These are phyloP conservation scores for Nomada fucata DNA, from an alignment of 2,888 invertebrate genomes.

Conservation along the genomic window DNA sequence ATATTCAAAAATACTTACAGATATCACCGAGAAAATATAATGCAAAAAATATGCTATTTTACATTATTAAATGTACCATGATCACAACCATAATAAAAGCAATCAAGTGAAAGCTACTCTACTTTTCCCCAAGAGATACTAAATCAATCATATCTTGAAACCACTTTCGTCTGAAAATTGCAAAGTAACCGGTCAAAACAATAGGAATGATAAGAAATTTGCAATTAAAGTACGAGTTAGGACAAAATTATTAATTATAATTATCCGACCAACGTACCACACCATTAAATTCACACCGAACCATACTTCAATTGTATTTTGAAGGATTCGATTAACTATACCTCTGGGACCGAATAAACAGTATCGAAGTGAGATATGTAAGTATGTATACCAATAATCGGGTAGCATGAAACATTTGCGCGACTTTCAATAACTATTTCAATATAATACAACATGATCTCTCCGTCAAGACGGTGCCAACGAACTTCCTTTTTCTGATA, in stretches of 20 bases:
- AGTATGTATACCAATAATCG: not conserved
- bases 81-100: not conserved
- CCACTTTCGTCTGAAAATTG: not conserved
- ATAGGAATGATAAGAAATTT: too few relatives aligned
- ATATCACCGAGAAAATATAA: not conserved
- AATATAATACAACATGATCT: not conserved
- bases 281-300: not conserved
- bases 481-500: not conserved
- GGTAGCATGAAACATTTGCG: not conserved
- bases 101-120: not conserved
- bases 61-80: not conserved
- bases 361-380: not conserved
- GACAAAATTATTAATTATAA: too few relatives aligned
- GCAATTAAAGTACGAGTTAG: too few relatives aligned
- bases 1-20: too few relatives aligned
- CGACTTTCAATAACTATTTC: not conserved
- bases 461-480: not conserved
- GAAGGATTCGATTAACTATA: not conserved
- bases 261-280: not conserved
- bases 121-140: not conserved
- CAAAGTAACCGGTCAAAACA: not conserved
- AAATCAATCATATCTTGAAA: not conserved
- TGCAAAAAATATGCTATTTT: not conserved
- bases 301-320: not conserved
- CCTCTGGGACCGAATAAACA: not conserved